Base-by-base conservation (phyloP, 1,140 invertebrate species). In the Drosophila ironensis region DNA sequence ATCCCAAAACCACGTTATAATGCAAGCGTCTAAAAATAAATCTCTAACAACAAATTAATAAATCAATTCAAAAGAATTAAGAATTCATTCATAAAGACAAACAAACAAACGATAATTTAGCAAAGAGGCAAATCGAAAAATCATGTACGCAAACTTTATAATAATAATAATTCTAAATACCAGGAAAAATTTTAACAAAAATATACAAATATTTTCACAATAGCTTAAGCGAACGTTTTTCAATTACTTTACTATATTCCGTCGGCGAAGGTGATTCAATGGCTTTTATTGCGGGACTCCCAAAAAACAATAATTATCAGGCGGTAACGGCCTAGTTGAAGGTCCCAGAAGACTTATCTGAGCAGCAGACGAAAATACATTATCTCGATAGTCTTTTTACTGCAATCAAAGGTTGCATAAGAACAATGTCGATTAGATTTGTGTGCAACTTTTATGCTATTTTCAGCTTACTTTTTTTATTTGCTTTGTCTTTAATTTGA, bases 141-240 rank as follows among this genome's bases (percentile, higher is more conserved):
- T 54, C 56, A 81, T 75, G 53, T 80, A 71, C 54, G 63, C 56
- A 76, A 69, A 73, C 60, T 63, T 69, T 41, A 38, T 64, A 84
- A 64, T 66, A 84, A 64, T 66, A 37, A 64, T 73, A 64, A 57
- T 84, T 73, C 50, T 52, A 61, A 59, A 46, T 38, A 71, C 69
- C 38, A 47, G 17, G 27, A 52, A 73, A 59, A 84, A 78, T 73
- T 84, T 84, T 84, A 84, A 84, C 72, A 82, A 63, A 71, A 80
- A 77, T 46, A 80, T 66, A 80, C 64, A 82, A 70, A 84, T 77
- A 84, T 84, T 84, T 84, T 86, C 78, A 84, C 80, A 84, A 78
- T 78, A 84, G 80, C 78, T 82, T 84, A 82, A 71, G 41, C 6
- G n/a, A 60, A 5, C 5, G 25, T 12, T 4, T n/a, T 33, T 47